Evolutionary conservation across 2,113 vertebrate genomes (phyloP).

Genomic region (Helogale parvula): DNA sequence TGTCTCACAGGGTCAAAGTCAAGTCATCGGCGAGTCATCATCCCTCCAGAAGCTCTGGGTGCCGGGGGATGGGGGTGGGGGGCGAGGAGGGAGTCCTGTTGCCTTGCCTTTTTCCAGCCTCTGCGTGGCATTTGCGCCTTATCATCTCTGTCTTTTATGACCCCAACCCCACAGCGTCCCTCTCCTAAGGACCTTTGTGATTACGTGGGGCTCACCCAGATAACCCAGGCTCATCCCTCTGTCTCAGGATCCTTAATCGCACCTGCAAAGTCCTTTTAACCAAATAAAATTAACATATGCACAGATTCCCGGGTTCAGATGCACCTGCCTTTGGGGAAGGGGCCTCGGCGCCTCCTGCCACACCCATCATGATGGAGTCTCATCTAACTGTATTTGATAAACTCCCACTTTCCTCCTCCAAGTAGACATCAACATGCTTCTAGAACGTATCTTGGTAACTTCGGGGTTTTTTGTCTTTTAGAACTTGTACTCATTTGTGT

Average conservation of each 20-base stretch:
- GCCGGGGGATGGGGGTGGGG: too few relatives aligned
- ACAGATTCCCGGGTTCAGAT: not conserved
- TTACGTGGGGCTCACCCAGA: too few relatives aligned
- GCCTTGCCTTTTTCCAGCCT: too few relatives aligned
- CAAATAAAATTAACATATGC: not conserved
- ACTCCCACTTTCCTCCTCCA: too few relatives aligned
- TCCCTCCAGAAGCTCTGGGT: not conserved
- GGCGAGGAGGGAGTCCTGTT: rapidly evolving
- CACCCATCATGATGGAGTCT: not conserved
- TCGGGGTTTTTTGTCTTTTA: not conserved
- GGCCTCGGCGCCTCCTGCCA: rapidly evolving
- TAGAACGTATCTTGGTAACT: rapidly evolving
- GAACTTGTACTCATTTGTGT: not conserved
- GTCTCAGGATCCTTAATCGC: not conserved
- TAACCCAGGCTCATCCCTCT: not conserved
- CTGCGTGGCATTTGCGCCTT: rapidly evolving
- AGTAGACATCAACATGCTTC: rapidly evolving
- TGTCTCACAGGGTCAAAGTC: not conserved
- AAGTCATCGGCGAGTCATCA: rapidly evolving
- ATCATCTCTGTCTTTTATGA: not conserved
- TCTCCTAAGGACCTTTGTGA: not conserved
- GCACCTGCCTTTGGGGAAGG: not conserved
- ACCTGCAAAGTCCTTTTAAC: not conserved
- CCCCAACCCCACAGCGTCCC: not conserved
- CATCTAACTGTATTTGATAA: rapidly evolving